Evolutionary conservation across 2,113 vertebrate species (phyloP), one percentile per base, ranked within the genome.

Genomic region (Chaetodon trifascialis): DNA sequence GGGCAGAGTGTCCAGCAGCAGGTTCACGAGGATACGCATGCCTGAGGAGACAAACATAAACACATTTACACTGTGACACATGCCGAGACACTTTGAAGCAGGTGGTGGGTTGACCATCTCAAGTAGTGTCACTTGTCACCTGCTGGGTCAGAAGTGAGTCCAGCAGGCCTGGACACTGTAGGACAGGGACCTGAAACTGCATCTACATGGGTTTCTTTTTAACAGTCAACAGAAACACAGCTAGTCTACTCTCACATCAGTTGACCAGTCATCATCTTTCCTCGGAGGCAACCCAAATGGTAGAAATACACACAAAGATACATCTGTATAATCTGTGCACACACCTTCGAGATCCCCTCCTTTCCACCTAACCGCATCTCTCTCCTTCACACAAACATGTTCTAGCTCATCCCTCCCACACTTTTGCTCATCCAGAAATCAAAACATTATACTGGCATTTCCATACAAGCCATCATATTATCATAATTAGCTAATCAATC

Each of bases 11-110:
- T 94, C 93, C 30, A 94, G 89, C 71, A 94, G 91, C 69, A 94
- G 91, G 82, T 93, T 94, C 23, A 94, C 93, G 30, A 94, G 91
- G 91, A 94, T 94, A 2, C 93, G 89, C 93, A 94, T 94, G 56
- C 91, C 93, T 94, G 55, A 3, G 16, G 55, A 77, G 25, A 82
- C 21, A 78, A 47, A 49, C 49, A 75, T 21, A 79, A 7, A 54
- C 69, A 59, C 4, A 40, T 34, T 55, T 19, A 10, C 1, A 30
- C 59, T 4, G 40, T 14, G 44, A 66, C 36, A 49, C 44, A n/a
- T 30, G 19, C 42, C 30, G 30, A 30, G 30, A 30, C 7, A 42
- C 7, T 40, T 38, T 25, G 25, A 36, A 0, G 10, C 38, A 8
- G 1, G 19, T 21, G 59, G 34, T 40, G 10, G 10, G 6, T 58